phyloP scores from a whole-genome alignment of 2,888 invertebrate genomes.

The Andrena flavipes region DNA sequence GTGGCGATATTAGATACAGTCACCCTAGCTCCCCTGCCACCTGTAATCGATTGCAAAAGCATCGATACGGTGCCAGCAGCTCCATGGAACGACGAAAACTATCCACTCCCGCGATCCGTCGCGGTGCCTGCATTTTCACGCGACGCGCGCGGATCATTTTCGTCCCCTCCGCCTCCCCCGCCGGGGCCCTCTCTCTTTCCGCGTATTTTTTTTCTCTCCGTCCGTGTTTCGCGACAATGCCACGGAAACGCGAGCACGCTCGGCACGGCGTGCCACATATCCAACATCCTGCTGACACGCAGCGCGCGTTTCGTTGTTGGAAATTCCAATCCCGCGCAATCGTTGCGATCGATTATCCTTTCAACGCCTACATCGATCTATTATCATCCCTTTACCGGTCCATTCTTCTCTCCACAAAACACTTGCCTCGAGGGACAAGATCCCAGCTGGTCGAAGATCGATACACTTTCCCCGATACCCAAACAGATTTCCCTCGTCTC shows the following conservation, averaged over 20 bases:
- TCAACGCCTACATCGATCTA: no score
- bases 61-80: no score
- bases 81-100: conserved; percentile 1
- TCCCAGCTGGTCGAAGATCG: background rate
- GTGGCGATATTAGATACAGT: no score
- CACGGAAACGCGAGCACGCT: conserved; percentile 79
- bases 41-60: no score
- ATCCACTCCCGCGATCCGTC: conserved; percentile 34
- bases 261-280: conserved; percentile 73
- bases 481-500: background rate
- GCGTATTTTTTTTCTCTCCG: conserved; percentile 21
- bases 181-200: background rate
- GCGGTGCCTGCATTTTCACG: conserved; percentile 52
- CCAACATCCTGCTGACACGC: conserved; percentile 72
- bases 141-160: conserved; percentile 52
- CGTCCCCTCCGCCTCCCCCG: conserved; percentile 1
- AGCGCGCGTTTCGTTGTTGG: conserved; percentile 15
- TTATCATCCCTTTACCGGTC: no score
- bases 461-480: background rate
- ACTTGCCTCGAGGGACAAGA: no score
- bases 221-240: conserved; percentile 74
- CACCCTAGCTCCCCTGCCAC: no score
- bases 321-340: conserved; percentile 7
- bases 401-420: no score
- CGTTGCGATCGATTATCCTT: no score